These are phyloP conservation scores for Netelia melanura DNA, from an alignment of 2,888 invertebrate genomes.

Conservation along the genomic window DNA sequence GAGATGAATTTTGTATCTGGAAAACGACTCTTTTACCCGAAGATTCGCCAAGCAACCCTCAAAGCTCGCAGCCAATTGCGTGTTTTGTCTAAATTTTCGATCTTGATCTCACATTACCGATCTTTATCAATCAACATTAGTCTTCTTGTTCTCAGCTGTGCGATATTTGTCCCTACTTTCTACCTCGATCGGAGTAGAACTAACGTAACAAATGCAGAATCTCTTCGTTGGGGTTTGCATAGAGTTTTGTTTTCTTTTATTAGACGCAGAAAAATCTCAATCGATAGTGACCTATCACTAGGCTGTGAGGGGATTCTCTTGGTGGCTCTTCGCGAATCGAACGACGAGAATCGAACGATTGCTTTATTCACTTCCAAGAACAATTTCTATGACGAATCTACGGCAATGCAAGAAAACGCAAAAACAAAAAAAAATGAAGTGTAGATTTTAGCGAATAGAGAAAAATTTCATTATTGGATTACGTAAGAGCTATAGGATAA, in stretches of 20 bases:
- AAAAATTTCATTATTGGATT: constrained; percentile 52
- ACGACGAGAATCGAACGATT: constrained; percentile 71
- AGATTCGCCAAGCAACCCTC: constrained; percentile 52
- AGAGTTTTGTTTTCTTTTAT: constrained; percentile 35
- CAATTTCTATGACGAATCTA: constrained; percentile 71
- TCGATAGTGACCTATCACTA: constrained; percentile 74
- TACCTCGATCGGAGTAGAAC: constrained; percentile 1
- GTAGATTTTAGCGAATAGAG: constrained; percentile 56
- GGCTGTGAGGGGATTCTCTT: constrained; percentile 79
- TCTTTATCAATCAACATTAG: constrained; percentile 8
- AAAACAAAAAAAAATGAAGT: constrained; percentile 55
- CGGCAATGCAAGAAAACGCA: constrained; percentile 43
- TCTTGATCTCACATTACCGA: constrained; percentile 20
- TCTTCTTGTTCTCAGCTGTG: background rate
- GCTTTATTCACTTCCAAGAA: constrained; percentile 77
- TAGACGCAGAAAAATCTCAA: constrained; percentile 77
- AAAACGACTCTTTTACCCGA: constrained; percentile 19
- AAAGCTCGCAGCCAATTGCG: constrained; percentile 1
- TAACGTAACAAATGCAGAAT: constrained; percentile 19
- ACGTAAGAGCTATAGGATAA: constrained; percentile 29
- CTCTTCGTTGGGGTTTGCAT: background rate
- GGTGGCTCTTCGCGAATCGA: constrained; percentile 67
- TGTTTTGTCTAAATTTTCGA: constrained; percentile 5
- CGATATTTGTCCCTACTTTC: constrained; percentile 18
- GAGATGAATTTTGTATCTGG: constrained; percentile 45